Percentiles rank a stretch among this genome's conserved stretches.
Evolutionary conservation across 64 coral and sea anemone genomes (phyloP).

Genomic region (Montipora foliosa): DNA sequence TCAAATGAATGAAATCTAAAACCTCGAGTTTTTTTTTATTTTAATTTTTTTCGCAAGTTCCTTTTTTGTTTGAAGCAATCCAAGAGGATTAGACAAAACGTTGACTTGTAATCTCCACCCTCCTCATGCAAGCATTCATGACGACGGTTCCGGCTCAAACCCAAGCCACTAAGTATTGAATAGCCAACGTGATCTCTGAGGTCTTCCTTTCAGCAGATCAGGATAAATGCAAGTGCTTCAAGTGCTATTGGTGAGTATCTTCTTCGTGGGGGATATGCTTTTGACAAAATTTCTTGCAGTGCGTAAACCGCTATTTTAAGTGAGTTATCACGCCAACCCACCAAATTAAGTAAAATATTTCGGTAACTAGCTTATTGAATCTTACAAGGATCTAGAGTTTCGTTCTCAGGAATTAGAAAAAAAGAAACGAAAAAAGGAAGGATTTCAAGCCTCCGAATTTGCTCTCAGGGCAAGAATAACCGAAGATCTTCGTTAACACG

Average conservation of each 20-base stretch:
- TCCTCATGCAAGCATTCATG: neutral
- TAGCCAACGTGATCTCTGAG: neutral
- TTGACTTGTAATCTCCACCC: neutral
- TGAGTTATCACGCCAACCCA: neutral
- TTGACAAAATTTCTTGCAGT: neutral
- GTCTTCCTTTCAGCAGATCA: slow-evolving; percentile 8
- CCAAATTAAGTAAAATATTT: neutral
- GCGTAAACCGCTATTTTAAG: neutral
- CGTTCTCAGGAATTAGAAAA: too few relatives aligned
- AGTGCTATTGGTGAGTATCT: neutral
- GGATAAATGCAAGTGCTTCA: neutral
- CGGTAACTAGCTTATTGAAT: too few relatives aligned
- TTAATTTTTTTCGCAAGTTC: too few relatives aligned
- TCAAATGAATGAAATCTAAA: too few relatives aligned
- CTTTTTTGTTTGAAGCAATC: neutral
- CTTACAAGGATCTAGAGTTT: too few relatives aligned
- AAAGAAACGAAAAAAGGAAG: too few relatives aligned
- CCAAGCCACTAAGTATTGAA: neutral
- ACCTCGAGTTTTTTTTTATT: too few relatives aligned
- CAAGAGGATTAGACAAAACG: neutral
- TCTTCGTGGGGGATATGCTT: neutral
- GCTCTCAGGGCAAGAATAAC: neutral
- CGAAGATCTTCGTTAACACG: too few relatives aligned
- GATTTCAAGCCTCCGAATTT: too few relatives aligned
- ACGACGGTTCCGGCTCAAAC: neutral